Evolutionary conservation across 2,888 invertebrate genomes (phyloP).

Genomic region (Nebria salina): DNA sequence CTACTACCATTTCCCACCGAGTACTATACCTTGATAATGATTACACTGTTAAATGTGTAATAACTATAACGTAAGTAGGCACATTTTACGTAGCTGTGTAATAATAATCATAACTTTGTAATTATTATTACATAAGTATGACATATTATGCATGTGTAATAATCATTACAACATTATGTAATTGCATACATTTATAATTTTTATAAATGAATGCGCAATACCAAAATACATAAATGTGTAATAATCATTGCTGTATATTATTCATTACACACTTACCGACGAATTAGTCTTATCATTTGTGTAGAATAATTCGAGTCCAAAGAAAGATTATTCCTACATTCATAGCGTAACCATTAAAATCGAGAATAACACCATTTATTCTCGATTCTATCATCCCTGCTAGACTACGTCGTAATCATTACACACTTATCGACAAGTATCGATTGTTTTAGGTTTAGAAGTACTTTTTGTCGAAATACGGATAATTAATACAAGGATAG

Average conservation of each 20-base stretch:
- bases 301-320: constrained; percentile 1
- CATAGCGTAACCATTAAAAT: not conserved
- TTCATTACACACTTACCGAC: not conserved
- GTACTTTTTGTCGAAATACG: not conserved
- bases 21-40: not conserved
- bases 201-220: too few species aligned
- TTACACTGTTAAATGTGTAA: not conserved
- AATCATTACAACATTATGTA: too few species aligned
- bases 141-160: too few species aligned
- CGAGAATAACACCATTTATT: not conserved
- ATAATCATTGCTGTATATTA: not conserved
- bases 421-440: not conserved
- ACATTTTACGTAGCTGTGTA: not conserved
- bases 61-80: not conserved
- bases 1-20: not conserved
- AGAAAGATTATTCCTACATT: not conserved
- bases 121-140: too few species aligned
- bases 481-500: not conserved
- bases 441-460: not conserved
- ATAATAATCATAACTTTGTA: not conserved
- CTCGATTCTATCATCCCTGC: not conserved
- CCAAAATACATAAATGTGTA: not conserved
- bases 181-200: too few species aligned
- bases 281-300: not conserved
- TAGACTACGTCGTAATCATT: not conserved